phyloP scores from a whole-genome alignment of 2,888 invertebrate species.

The Allygus modestus region DNA sequence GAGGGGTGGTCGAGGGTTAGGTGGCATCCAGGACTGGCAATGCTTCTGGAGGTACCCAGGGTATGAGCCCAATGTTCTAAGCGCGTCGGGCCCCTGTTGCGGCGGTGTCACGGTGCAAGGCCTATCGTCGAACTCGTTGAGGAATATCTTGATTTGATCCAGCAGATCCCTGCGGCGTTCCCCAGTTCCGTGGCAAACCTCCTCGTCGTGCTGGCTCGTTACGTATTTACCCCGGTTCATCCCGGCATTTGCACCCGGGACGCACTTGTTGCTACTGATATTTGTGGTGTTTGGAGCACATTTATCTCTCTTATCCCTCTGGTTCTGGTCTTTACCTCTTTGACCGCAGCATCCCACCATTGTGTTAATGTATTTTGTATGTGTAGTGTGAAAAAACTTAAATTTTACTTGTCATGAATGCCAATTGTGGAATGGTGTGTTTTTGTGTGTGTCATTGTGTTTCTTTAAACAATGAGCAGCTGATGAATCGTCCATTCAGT shows the following conservation, averaged over 20 bases:
- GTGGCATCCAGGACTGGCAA: constrained; percentile 51
- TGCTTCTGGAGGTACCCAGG: constrained; percentile 32
- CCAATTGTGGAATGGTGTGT: neutral
- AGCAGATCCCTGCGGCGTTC: constrained; percentile 18
- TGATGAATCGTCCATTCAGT: neutral
- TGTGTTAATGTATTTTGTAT: constrained; percentile 10
- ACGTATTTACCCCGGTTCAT: neutral
- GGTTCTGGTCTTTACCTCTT: neutral
- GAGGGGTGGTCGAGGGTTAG: constrained; percentile 23
- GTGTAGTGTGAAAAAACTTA: neutral
- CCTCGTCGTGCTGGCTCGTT: constrained; percentile 20
- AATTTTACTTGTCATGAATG: constrained; percentile 15
- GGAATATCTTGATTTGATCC: constrained; percentile 42
- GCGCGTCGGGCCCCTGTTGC: neutral
- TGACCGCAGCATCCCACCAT: constrained; percentile 31
- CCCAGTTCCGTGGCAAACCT: constrained; percentile 10
- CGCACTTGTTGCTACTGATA: neutral
- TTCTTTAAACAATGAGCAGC: constrained; percentile 7
- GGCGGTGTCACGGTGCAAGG: constrained; percentile 14
- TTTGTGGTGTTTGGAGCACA: neutral
- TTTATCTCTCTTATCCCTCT: neutral
- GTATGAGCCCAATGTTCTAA: neutral
- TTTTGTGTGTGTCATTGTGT: neutral
- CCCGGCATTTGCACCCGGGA: neutral
- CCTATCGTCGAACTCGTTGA: constrained; percentile 46